A percentile compares a stretch with the other conserved stretches of the same genome.
phyloP scores from a whole-genome alignment of 2,797 vertebrate species.

The Babyrousa celebensis region DNA sequence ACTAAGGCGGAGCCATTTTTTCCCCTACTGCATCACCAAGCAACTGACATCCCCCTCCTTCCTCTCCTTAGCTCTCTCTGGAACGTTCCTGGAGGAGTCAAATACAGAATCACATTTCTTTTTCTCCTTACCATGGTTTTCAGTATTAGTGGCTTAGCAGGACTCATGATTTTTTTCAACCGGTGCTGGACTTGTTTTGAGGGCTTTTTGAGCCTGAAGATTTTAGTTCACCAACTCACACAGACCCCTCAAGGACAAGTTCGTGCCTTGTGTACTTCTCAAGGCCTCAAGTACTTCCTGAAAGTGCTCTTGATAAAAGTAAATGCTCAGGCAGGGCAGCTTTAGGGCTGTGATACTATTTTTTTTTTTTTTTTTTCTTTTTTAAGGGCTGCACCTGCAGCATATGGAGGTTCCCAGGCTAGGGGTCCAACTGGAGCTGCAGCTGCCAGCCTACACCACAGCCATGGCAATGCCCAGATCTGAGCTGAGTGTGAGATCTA shows the following conservation, averaged over 20 bases:
- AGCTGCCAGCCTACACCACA: too few species aligned
- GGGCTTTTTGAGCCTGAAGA: neutral
- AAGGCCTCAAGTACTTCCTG: neutral
- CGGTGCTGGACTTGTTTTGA: neutral
- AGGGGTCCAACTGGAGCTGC: too few species aligned
- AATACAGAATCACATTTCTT: slow-evolving; percentile 1
- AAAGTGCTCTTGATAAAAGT: neutral
- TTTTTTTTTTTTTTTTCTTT: too few species aligned
- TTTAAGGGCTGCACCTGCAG: too few species aligned
- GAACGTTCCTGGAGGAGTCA: neutral
- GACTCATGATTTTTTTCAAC: neutral
- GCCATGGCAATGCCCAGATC: too few species aligned
- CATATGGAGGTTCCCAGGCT: too few species aligned
- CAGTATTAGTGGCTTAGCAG: neutral
- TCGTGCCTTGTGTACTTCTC: neutral
- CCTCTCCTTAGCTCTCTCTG: neutral
- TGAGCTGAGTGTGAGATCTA: too few species aligned
- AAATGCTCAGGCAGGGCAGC: neutral
- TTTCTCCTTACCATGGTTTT: neutral
- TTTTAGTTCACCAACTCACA: neutral
- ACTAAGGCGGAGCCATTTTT: neutral
- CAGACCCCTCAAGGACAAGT: neutral
- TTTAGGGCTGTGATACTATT: neutral
- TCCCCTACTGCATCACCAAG: neutral
- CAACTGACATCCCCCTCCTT: neutral